Evolutionary conservation across 2,888 invertebrate species (phyloP).

Genomic region (Iselma pallidipennis): DNA sequence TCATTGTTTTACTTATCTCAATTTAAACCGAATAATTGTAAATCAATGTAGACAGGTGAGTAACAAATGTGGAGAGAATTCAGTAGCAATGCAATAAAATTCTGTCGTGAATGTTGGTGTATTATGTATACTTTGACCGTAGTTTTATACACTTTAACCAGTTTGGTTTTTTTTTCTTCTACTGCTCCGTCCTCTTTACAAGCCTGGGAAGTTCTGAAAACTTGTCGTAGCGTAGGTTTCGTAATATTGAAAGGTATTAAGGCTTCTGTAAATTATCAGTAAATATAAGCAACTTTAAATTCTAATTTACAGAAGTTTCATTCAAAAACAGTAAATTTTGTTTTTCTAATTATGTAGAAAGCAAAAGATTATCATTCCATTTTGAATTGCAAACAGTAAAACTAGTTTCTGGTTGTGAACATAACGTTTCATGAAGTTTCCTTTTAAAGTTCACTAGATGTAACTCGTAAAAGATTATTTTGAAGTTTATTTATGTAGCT

Average conservation of each 20-base stretch:
- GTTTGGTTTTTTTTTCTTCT: not conserved
- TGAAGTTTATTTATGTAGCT: too few relatives aligned
- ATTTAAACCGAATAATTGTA: not conserved
- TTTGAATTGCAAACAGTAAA: too few relatives aligned
- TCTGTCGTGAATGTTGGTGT: not conserved
- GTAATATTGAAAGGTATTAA: not conserved
- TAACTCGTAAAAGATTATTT: too few relatives aligned
- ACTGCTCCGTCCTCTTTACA: not conserved
- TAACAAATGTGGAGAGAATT: not conserved
- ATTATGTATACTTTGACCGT: constrained; percentile 28
- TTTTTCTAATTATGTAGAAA: too few relatives aligned
- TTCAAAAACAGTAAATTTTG: too few relatives aligned
- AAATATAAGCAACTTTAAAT: not conserved
- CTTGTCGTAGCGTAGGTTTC: not conserved
- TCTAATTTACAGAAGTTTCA: too few relatives aligned
- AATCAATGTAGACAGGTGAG: not conserved
- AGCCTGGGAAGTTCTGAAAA: not conserved
- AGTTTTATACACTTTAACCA: constrained; percentile 6
- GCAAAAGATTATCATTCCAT: too few relatives aligned
- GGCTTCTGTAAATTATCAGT: not conserved
- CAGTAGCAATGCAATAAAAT: not conserved
- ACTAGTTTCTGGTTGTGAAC: too few relatives aligned
- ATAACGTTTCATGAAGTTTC: too few relatives aligned
- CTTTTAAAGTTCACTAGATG: too few relatives aligned
- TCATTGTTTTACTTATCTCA: not conserved